Evolutionary conservation across 1,140 invertebrate genomes (phyloP), one percentile per base, ranked within the genome.

Genomic region (Ctenoplectra terminalis): DNA sequence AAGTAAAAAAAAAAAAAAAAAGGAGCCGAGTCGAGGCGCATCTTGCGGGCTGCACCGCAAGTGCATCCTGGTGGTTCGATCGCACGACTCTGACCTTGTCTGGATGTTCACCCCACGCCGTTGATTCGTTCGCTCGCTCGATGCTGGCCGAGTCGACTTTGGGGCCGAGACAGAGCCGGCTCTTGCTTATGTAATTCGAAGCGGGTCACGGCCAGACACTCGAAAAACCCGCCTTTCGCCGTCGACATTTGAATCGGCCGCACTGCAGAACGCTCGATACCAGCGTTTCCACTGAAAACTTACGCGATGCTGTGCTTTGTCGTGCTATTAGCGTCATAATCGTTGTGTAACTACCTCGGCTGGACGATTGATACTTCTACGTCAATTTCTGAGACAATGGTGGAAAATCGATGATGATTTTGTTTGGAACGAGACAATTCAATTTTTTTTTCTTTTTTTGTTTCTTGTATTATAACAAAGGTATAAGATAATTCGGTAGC

Each of bases 121-220:
- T 74, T 56, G 29, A 31, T 66, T 61, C 82, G 60, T 58, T 43
- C 75, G 72, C 26, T 82, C 74, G 54, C 31, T 74, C 80, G 72
- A 52, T 50, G 71, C 50, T 50, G 40, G 23, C 37, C 63, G 56
- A 3, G 52, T 54, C 58, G 75, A 54, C 75, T 86, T 86, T 74
- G 71, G 74, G 52, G 69, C 80, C 69, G 72, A 77, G 72, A 34
- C 79, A 71, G 52, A 78, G 54, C 31, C 75, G 64, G 64, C 67
- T 75, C 72, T 69, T 46, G 66, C 80, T 91, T 91, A 91, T 85
- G 83, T 90, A 91, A 91, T 67, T 71, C 60, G 80, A 91, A 91
- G 50, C 90, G 60, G 90, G 90, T 91, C 90, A 91, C 82, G 90
- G 90, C 90, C 90, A 91, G 90, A 80, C 88, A 91, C 72, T 86